phyloP scores from a whole-genome alignment of 53 echinoderm and acorn worm species.

The Holothuria scabra region DNA sequence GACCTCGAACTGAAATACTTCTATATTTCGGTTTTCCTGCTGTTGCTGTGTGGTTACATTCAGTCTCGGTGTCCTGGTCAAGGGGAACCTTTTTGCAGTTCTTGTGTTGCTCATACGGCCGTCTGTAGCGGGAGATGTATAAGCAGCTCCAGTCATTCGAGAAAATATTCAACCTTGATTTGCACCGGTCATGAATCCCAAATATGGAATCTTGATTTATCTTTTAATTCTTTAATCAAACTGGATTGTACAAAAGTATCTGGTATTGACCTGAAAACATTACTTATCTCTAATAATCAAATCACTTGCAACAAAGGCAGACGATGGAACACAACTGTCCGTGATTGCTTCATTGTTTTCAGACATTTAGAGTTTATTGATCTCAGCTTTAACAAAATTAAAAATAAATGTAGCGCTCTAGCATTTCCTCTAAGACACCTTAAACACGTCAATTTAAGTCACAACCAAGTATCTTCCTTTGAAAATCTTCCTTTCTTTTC shows the following conservation, averaged over 20 bases:
- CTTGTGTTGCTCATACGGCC: slow-evolving; percentile 5
- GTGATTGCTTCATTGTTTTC: background rate
- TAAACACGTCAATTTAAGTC: slow-evolving; percentile 9
- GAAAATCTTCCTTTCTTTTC: slow-evolving; percentile 2
- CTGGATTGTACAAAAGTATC: background rate
- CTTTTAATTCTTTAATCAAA: background rate
- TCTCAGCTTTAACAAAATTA: slow-evolving; percentile 17
- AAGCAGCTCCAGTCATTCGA: background rate
- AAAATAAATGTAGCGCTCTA: background rate
- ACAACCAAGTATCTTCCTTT: background rate
- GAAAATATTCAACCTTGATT: background rate
- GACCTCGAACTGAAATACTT: too few species aligned
- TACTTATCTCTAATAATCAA: slow-evolving; percentile 20
- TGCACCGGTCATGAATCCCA: background rate
- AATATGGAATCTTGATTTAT: background rate
- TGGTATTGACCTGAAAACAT: background rate
- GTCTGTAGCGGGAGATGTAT: slow-evolving; percentile 22
- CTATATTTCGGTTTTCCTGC: too few species aligned
- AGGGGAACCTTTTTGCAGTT: too few species aligned
- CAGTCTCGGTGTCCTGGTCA: too few species aligned
- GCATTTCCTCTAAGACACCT: background rate
- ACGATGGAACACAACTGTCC: background rate
- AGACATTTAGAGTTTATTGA: background rate
- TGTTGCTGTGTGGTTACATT: too few species aligned
- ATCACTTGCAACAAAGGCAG: background rate